Base-by-base conservation (phyloP, 2,113 vertebrate species). In the Xenopus laevis region DNA sequence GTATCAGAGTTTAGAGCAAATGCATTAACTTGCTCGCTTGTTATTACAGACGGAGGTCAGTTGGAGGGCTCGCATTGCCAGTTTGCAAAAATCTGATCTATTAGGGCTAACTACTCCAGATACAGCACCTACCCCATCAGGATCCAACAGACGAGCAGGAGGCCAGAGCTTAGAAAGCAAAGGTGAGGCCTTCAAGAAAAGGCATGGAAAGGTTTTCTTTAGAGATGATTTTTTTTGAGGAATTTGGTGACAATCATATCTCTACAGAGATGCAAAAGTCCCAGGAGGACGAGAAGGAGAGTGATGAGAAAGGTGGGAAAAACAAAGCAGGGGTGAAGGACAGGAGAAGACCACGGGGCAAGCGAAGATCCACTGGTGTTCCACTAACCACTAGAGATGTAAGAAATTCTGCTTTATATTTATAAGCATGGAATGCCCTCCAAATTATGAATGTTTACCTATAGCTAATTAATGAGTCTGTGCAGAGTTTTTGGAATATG, bases 21-120 rank as follows among this genome's bases (percentile, higher is more conserved):
- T 40, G 2, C 6, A 40, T 40, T 6, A 40, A 40, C 33, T 40
- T 40, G 47, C 11, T 13, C 1, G 1, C 8, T 16, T 50, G 15
- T 50, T 50, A 3, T 30, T 65, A 15, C 60, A 64, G 74, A 65
- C 60, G 90, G 92, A 93, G 81, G 88, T 92, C 78, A 93, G 89
- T 83, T 93, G 91, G 91, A 87, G 92, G 78, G 91, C 91, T 81
- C 89, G 91, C 13, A 91, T 93, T 17, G 92, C 92, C 82, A 93
- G 87, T 74, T 83, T 93, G 81, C 92, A 93, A 85, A 93, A 93
- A 86, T 92, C 91, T 0, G 92, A 93, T 81, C 85, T 93, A 68
- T 81, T 93, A 81, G 92, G 92, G 70, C 88, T 93, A 66, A 93
- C 91, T 0, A 89, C 90, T 73, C 91, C 89, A 4, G 90, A 91